Evolutionary conservation across 2,797 vertebrate genomes (phyloP).

Genomic region (Acipenser ruthenus): DNA sequence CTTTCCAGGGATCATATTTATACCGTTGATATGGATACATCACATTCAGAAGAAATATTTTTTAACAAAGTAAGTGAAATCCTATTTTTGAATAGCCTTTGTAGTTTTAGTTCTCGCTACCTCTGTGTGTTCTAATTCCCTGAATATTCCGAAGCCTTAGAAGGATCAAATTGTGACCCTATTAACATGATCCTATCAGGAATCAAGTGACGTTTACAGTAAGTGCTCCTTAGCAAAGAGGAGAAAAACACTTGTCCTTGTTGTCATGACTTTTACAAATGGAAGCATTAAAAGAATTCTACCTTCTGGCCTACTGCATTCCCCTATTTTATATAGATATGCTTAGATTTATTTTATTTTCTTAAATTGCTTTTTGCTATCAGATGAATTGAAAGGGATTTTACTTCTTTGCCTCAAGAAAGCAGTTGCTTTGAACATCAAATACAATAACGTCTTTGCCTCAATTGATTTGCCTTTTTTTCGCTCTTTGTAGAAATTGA

Average conservation of each 20-base stretch:
- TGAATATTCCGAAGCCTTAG: slow-evolving; percentile 13
- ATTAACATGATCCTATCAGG: slow-evolving; percentile 60
- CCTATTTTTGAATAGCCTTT: not conserved
- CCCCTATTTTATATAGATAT: no score
- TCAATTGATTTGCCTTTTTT: slow-evolving; percentile 27
- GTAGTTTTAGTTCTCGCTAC: no score
- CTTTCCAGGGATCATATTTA: slow-evolving; percentile 94
- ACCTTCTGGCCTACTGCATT: no score
- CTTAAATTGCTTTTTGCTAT: no score
- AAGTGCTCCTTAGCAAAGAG: slow-evolving; percentile 27
- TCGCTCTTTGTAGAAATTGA: slow-evolving; percentile 80
- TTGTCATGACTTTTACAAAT: no score
- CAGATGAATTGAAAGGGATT: slow-evolving; percentile 3
- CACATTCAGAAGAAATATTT: slow-evolving; percentile 88
- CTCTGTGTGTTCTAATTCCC: slow-evolving; percentile 19
- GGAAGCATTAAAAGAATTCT: no score
- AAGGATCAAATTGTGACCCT: slow-evolving; percentile 33
- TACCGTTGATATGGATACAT: slow-evolving; percentile 87
- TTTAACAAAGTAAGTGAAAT: slow-evolving; percentile 92
- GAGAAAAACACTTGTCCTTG: no score
- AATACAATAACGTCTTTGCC: slow-evolving; percentile 28
- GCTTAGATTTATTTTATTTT: no score
- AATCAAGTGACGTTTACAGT: slow-evolving; percentile 21
- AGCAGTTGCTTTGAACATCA: slow-evolving; percentile 50
- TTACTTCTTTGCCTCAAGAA: slow-evolving; percentile 28